phyloP scores from a whole-genome alignment of 2,888 invertebrate species.

The Acronicta psi region DNA sequence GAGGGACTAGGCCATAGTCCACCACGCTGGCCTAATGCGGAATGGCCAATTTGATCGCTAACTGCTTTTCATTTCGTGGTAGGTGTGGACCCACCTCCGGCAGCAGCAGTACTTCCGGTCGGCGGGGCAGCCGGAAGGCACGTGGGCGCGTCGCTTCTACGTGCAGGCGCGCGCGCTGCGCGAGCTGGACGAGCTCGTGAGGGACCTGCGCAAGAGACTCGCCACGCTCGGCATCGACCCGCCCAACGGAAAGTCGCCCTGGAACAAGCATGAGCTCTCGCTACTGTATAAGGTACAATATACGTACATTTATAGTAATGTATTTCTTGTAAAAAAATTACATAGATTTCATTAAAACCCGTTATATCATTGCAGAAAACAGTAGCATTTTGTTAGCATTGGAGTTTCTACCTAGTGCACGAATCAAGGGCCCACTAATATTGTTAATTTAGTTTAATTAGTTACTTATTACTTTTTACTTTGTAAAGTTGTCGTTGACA shows the following conservation, averaged over 20 bases:
- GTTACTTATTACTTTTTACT: too few species aligned
- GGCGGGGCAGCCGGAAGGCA: conserved; percentile 79
- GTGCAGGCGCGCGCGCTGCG: conserved; percentile 92
- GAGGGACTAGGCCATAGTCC: too few species aligned
- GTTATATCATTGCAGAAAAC: too few species aligned
- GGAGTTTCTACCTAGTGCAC: too few species aligned
- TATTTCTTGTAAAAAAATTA: too few species aligned
- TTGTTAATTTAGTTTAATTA: too few species aligned
- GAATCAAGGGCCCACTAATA: too few species aligned
- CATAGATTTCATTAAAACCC: too few species aligned
- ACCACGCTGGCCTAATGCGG: too few species aligned
- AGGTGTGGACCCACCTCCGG: conserved; percentile 92
- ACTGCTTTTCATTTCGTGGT: background rate
- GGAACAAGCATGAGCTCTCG: conserved; percentile 73
- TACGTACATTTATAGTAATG: too few species aligned
- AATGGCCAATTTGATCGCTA: background rate
- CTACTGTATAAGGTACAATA: conserved; percentile 76
- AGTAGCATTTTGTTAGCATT: too few species aligned
- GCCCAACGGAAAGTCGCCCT: conserved; percentile 74
- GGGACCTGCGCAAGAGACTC: conserved; percentile 92
- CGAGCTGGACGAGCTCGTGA: conserved; percentile 92
- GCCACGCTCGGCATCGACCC: conserved; percentile 89
- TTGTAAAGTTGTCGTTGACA: too few species aligned
- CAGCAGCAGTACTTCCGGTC: conserved; percentile 88
- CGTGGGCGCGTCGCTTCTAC: conserved; percentile 92